Conservation (phyloP, 37 sponge, comb jelly and placozoan genomes). For the Amphimedon queenslandica region DNA sequence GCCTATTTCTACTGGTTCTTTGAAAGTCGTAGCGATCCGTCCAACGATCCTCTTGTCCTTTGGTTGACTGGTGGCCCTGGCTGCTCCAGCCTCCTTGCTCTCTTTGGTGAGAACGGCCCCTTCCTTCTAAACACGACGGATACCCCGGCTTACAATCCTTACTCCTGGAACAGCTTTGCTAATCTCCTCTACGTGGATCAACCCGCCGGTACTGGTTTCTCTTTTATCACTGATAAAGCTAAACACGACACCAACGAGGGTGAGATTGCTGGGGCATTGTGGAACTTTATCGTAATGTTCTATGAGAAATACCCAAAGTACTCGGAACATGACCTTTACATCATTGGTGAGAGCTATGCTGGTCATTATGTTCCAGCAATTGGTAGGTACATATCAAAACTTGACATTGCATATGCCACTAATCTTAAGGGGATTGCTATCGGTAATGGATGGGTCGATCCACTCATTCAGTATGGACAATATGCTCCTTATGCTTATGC, state of each 20-base stretch:
- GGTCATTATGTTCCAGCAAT: conserved; percentile 91
- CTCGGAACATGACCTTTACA: conserved; percentile 66
- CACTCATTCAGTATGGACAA: conserved; percentile 62
- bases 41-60: conserved; percentile 74
- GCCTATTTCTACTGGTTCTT: conserved; percentile 87
- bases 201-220: conserved; percentile 87
- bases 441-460: conserved; percentile 95
- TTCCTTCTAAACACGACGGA: conserved; percentile 51
- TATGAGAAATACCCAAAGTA: conserved; percentile 76
- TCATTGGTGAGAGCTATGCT: conserved; percentile 89
- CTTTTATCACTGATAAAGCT: conserved; percentile 61
- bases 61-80: conserved; percentile 94
- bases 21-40: conserved; percentile 71
- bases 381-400: conserved; percentile 69
- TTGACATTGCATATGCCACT: conserved; percentile 66
- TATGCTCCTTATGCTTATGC: conserved; percentile 64
- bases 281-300: conserved; percentile 60
- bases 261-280: conserved; percentile 69
- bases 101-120: conserved; percentile 84
- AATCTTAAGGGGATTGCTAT: conserved; percentile 88
- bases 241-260: conserved; percentile 70
- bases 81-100: conserved; percentile 78
- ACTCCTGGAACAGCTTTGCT: conserved; percentile 87
- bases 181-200: conserved; percentile 88
- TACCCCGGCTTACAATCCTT: conserved; percentile 49